A percentile compares a stretch with the other conserved stretches of the same genome.
Conservation (phyloP, 2,888 invertebrate genomes). For the Acheta domesticus region DNA sequence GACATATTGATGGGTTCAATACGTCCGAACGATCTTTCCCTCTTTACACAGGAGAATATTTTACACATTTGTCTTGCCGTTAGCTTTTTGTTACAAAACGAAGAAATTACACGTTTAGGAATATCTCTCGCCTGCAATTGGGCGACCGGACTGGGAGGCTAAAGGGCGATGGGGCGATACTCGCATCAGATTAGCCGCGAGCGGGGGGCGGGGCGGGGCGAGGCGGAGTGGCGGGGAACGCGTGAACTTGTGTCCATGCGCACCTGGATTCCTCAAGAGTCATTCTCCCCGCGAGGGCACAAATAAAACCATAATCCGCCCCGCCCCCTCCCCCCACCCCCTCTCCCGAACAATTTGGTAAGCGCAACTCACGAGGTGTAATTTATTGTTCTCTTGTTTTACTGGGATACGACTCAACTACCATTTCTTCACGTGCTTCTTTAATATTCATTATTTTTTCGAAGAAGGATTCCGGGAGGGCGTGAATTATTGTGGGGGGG, state of each 20-base stretch:
- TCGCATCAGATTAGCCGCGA: background rate
- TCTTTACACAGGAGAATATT: conserved; percentile 19
- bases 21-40: background rate
- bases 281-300: background rate
- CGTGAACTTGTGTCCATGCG: conserved; percentile 10
- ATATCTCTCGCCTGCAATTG: conserved; percentile 18
- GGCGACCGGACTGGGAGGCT: background rate
- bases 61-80: conserved; percentile 12
- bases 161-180: conserved; percentile 4
- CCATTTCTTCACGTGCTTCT: background rate
- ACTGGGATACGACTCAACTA: conserved; percentile 7
- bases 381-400: conserved; percentile 18
- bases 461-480: background rate
- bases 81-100: conserved; percentile 8
- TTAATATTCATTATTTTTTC: conserved; percentile 18
- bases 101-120: conserved; percentile 18
- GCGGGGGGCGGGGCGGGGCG: background rate
- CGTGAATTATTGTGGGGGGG: background rate
- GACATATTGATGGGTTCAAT: conserved; percentile 19
- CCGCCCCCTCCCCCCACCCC: background rate
- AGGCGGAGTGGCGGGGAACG: background rate
- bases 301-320: background rate
- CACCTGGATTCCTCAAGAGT: conserved; percentile 18
- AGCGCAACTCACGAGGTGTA: background rate
- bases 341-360: background rate